A percentile compares a stretch with the other conserved stretches of the same genome.
Conservation (phyloP, 2,797 vertebrate species). For the Bradypus variegatus region DNA sequence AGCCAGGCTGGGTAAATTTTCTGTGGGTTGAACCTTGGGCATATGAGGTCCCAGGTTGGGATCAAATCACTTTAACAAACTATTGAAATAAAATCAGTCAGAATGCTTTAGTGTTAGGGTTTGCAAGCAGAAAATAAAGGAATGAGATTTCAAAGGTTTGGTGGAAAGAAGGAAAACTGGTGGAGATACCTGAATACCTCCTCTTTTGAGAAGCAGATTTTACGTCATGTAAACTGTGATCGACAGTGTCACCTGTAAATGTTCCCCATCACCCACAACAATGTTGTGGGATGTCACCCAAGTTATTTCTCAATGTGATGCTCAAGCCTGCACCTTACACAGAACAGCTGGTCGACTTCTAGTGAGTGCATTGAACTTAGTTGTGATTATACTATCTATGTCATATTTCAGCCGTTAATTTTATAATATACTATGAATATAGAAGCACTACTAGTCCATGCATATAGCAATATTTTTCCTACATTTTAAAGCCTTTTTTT, state of each 20-base stretch:
- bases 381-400: rapidly evolving
- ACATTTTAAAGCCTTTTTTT: not conserved
- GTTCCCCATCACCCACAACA: not conserved
- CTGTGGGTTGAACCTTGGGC: constrained; percentile 49
- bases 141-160: not conserved
- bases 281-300: rapidly evolving
- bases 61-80: constrained; percentile 61
- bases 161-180: not conserved
- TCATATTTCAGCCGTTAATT: too few relatives aligned
- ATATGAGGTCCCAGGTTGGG: constrained; percentile 55
- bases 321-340: not conserved
- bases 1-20: constrained; percentile 63
- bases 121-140: not conserved
- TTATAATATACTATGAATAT: rapidly evolving
- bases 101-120: constrained; percentile 54
- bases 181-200: not conserved
- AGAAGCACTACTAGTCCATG: not conserved
- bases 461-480: rapidly evolving
- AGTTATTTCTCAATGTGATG: rapidly evolving
- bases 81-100: constrained; percentile 59
- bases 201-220: not conserved
- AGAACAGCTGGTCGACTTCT: rapidly evolving
- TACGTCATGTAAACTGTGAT: too few relatives aligned
- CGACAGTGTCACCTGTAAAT: not conserved
- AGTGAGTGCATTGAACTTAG: rapidly evolving